Base-by-base conservation (phyloP, 2,888 invertebrate species). In the Lithophane ornitopus region DNA sequence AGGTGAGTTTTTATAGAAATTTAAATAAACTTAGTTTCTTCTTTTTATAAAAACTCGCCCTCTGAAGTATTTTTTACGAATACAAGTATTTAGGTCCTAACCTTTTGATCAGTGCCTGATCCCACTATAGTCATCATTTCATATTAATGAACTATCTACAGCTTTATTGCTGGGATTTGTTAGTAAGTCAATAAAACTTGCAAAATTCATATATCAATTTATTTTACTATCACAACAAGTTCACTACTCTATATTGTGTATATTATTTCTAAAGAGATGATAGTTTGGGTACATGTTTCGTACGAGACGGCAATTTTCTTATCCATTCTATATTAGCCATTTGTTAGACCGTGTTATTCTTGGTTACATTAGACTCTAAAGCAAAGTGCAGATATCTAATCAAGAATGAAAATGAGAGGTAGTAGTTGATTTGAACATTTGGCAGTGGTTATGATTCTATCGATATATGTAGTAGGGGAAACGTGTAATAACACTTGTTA, bases 211-310 rank as follows among this genome's bases (percentile, higher is more conserved):
- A 77, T 83, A 87, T 81, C 63, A 83, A 80, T 88, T 87, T 88
- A 88, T 87, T 87, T 87, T 88, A 90, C 88, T 90, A 90, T 90
- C 89, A 87, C 89, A 90, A 88, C 88, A 88, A 82, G 82, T 87
- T 82, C 77, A 84, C 88, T 87, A 89, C 86, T 80, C 84, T 87
- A 89, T 80, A 72, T 80, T 76, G 81, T 88, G 82, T 88, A 88
- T 80, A 87, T 81, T 81, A 87, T 78, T 70, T 84, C 82, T 87
- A 87, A 84, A 87, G 67, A 82, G 74, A 65, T 71, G 54, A 70
- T 68, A 65, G 85, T 84, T 76, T 85, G 86, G 81, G 84, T 70
- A 81, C 85, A 81, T 78, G 16, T 26, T 12, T 63, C 46, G 22
- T 44, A 9, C 68, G 9, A n/a, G 12, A n/a, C 3, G 14, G 9